Evolutionary conservation across 37 sponge, comb jelly and placozoan species (phyloP).

Genomic region (Aphrocallistes beatrix): DNA sequence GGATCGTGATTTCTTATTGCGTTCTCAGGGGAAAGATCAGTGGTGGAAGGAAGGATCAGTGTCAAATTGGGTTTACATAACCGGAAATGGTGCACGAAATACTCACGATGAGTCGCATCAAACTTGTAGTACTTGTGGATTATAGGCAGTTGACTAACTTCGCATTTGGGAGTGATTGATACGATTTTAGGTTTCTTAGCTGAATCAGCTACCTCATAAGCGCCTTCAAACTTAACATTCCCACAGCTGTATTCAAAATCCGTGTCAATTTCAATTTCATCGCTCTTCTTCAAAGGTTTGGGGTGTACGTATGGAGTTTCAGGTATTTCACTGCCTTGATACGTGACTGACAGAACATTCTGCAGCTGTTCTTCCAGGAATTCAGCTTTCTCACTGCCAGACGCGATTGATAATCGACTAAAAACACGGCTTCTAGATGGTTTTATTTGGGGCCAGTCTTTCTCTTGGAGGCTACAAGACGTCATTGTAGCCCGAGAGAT

Average conservation of each 20-base stretch:
- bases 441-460: neutral
- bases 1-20: neutral
- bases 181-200: neutral
- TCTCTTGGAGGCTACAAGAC: constrained; percentile 15
- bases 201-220: neutral
- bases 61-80: constrained; percentile 7
- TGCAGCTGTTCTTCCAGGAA: constrained; percentile 8
- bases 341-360: constrained; percentile 7
- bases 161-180: neutral
- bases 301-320: neutral
- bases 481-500: neutral
- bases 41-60: neutral
- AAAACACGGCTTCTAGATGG: neutral
- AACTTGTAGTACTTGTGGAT: neutral
- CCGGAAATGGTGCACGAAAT: neutral
- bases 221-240: neutral
- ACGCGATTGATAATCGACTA: neutral
- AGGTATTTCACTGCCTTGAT: neutral
- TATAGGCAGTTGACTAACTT: neutral
- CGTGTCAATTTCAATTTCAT: neutral
- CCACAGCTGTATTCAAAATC: constrained; percentile 1
- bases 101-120: neutral
- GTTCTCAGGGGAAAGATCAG: neutral
- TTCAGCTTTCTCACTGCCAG: neutral
- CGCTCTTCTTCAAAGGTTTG: neutral